Conservation (phyloP, 2,888 invertebrate species). For the Hololepta plana region DNA sequence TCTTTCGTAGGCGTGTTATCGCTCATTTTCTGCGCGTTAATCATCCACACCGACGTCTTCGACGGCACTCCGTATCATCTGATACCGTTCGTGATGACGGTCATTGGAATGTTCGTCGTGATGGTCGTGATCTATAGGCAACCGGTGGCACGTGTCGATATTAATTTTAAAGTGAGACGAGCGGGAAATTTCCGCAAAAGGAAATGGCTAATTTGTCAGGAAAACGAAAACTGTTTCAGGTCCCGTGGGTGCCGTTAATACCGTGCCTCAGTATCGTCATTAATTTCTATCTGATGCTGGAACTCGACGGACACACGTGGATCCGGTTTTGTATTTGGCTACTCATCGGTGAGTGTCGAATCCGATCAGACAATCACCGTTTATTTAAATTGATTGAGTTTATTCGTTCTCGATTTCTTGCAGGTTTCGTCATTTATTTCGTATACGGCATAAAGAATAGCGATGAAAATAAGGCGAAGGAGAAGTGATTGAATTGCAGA, state of each 20-base stretch:
- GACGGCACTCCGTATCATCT: slow-evolving; percentile 24
- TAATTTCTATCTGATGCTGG: slow-evolving; percentile 82
- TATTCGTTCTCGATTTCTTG: slow-evolving; percentile 12
- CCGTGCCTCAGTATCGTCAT: slow-evolving; percentile 72
- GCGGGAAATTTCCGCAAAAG: too few species aligned
- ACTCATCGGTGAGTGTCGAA: slow-evolving; percentile 39
- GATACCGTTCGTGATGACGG: slow-evolving; percentile 25
- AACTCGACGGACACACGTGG: slow-evolving; percentile 74
- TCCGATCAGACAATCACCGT: background rate
- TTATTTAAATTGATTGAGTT: background rate
- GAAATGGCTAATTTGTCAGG: too few species aligned
- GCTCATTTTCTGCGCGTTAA: slow-evolving; percentile 31
- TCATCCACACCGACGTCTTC: slow-evolving; percentile 21
- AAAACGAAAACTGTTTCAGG: too few species aligned
- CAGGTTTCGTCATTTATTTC: slow-evolving; percentile 75
- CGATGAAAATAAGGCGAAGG: too few species aligned
- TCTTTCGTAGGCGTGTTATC: slow-evolving; percentile 35
- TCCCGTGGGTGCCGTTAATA: slow-evolving; percentile 70
- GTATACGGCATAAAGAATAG: slow-evolving; percentile 69
- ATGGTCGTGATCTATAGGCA: slow-evolving; percentile 48
- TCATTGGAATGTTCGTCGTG: slow-evolving; percentile 23
- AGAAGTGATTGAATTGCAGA: too few species aligned
- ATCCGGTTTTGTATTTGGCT: slow-evolving; percentile 77
- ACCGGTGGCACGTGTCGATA: slow-evolving; percentile 38
- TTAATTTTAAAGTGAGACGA: slow-evolving; percentile 51